phyloP scores from a whole-genome alignment of 2,797 vertebrate species.

The Australoheros facetus region DNA sequence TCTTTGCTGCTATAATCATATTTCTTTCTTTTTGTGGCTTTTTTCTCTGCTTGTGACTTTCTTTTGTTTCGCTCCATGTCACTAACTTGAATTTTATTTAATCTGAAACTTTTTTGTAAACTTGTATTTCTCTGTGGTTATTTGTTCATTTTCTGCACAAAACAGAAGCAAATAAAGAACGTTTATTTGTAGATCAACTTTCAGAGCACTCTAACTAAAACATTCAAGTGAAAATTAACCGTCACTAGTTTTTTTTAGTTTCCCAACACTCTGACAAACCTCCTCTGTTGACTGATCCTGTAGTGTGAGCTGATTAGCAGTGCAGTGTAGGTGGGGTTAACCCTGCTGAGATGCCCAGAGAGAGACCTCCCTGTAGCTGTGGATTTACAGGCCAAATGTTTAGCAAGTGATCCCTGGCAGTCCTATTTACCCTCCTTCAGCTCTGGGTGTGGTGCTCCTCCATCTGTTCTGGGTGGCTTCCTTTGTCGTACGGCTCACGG shows the following conservation, averaged over 20 bases:
- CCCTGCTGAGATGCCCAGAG: slow-evolving; percentile 45
- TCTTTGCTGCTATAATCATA: neutral
- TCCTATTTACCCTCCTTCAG: slow-evolving; percentile 59
- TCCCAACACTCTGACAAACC: neutral
- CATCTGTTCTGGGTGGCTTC: slow-evolving; percentile 56
- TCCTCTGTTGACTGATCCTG: neutral
- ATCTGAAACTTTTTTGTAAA: too few relatives aligned
- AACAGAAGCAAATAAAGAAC: too few relatives aligned
- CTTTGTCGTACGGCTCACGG: slow-evolving; percentile 41
- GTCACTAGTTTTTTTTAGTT: neutral
- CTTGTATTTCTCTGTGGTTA: neutral
- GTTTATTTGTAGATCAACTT: neutral
- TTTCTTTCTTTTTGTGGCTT: neutral
- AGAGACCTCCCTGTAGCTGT: slow-evolving; percentile 30
- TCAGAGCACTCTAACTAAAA: neutral
- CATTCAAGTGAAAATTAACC: neutral
- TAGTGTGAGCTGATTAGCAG: slow-evolving; percentile 37
- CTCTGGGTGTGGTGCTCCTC: slow-evolving; percentile 70
- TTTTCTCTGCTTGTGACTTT: neutral
- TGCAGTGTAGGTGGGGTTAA: slow-evolving; percentile 36
- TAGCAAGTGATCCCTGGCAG: slow-evolving; percentile 46
- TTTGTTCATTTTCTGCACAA: neutral
- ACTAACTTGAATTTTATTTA: neutral
- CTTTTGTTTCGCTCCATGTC: neutral
- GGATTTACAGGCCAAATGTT: slow-evolving; percentile 44